phyloP scores from a whole-genome alignment of 2,797 vertebrate species.

The Rhabdophis nuchalis region DNA sequence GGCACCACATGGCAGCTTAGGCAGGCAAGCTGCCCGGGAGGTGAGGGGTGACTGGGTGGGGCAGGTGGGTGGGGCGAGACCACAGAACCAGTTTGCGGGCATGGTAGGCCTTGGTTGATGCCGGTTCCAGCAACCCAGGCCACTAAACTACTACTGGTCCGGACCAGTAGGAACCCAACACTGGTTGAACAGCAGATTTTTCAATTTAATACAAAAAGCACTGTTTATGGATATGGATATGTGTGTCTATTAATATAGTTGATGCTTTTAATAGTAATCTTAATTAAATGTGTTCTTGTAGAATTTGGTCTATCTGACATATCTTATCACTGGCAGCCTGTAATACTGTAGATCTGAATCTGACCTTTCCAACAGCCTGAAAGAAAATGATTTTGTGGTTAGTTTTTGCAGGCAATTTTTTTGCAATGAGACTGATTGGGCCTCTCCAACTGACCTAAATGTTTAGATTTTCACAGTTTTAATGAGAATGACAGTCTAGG shows the following conservation, averaged over 20 bases:
- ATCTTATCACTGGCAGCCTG: not conserved
- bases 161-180: no score
- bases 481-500: not conserved
- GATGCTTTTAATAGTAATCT: not conserved
- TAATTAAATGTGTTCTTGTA: not conserved
- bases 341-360: not conserved
- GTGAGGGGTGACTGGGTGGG: no score
- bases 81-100: no score
- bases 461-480: constrained; percentile 12
- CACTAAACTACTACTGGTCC: no score
- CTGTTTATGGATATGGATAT: not conserved
- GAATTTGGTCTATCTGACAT: not conserved
- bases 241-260: not conserved
- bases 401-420: not conserved
- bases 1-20: no score
- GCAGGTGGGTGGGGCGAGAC: no score
- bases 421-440: not conserved
- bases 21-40: no score
- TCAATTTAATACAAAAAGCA: not conserved
- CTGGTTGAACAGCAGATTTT: not conserved
- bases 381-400: not conserved
- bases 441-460: not conserved
- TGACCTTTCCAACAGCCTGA: not conserved
- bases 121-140: no score
- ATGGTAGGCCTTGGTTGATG: no score